Conservation (phyloP, 1,140 invertebrate species). For the Eriosoma lanigerum region DNA sequence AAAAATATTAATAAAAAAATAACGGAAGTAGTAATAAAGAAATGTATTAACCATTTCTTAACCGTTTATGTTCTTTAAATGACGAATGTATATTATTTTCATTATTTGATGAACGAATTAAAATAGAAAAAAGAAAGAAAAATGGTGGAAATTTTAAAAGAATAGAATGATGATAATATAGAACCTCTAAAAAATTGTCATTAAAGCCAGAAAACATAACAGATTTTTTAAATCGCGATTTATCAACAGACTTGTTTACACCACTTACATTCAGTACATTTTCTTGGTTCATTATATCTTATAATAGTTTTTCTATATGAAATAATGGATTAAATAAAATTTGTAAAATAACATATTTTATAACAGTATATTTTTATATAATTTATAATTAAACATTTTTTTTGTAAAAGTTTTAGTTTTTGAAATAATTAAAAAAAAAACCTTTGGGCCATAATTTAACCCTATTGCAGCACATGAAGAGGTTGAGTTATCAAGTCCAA, state of each 20-base stretch:
- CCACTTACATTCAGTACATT: background rate
- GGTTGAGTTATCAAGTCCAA: no score
- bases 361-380: no score
- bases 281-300: background rate
- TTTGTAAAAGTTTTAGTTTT: no score
- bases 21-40: background rate
- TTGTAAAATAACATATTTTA: no score
- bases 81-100: background rate
- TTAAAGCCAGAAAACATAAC: background rate
- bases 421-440: no score
- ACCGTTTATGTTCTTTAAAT: background rate
- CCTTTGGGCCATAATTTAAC: no score
- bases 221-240: background rate
- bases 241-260: background rate
- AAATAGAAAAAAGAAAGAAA: background rate
- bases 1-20: constrained; percentile 4
- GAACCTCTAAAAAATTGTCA: background rate
- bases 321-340: no score
- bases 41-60: background rate
- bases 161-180: background rate
- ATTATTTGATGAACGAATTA: background rate
- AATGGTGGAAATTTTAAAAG: constrained; percentile 10
- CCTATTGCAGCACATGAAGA: no score
- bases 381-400: no score
- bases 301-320: no score